phyloP scores from a whole-genome alignment of 2,797 vertebrate genomes.

The Premnoplex brunnescens region DNA sequence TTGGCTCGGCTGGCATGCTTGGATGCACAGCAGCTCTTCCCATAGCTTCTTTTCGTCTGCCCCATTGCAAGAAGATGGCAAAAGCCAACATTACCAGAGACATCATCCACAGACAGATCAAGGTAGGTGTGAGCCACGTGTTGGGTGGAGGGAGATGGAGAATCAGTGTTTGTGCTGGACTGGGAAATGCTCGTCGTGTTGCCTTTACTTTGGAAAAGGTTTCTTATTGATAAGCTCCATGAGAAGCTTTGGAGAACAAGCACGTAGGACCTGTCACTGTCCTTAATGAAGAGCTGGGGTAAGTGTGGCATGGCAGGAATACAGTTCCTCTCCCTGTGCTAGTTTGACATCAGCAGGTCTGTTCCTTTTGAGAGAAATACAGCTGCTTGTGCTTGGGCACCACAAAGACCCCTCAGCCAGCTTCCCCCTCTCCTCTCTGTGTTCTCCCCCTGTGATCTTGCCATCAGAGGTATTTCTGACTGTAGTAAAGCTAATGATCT shows the following conservation, averaged over 20 bases:
- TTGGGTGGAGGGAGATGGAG: not conserved
- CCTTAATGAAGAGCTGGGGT: not conserved
- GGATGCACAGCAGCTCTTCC: conserved; percentile 72
- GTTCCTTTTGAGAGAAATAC: not conserved
- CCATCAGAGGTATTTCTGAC: conserved; percentile 58
- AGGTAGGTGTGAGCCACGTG: conserved; percentile 59
- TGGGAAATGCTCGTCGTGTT: not conserved
- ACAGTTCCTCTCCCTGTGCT: not conserved
- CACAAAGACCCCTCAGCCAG: conserved; percentile 14
- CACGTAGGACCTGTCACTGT: not conserved
- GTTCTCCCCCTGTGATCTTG: conserved; percentile 48
- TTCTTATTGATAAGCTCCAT: not conserved
- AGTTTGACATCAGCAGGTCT: conserved; percentile 11
- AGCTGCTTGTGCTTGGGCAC: not conserved
- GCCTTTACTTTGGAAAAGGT: not conserved
- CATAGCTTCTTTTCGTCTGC: conserved; percentile 61
- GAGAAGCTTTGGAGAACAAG: not conserved
- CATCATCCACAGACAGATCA: conserved; percentile 89
- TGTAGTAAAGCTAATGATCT: conserved; percentile 56
- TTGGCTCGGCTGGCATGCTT: conserved; percentile 74
- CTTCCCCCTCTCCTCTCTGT: conserved; percentile 31
- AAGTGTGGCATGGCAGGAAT: not conserved
- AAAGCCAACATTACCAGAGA: conserved; percentile 92
- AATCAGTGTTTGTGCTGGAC: fast-evolving
- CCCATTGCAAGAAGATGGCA: conserved; percentile 82